phyloP scores from a whole-genome alignment of 2,113 vertebrate species.

The Acrocephalus kingi region DNA sequence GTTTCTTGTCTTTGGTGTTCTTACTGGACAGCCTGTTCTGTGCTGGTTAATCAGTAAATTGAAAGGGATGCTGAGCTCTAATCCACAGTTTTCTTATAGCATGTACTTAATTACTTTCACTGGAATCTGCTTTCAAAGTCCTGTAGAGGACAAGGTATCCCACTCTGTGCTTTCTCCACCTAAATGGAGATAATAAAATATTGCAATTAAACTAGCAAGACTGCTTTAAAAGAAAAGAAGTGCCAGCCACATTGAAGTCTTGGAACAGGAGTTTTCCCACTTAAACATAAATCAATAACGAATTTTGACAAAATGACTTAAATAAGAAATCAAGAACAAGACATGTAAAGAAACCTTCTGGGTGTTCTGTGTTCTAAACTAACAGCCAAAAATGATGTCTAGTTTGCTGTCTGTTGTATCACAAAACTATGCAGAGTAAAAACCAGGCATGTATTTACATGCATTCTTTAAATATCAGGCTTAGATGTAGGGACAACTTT shows the following conservation, averaged over 20 bases:
- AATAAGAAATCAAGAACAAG: background rate
- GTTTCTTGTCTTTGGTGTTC: background rate
- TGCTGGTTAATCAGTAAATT: background rate
- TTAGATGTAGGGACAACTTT: slow-evolving; percentile 17
- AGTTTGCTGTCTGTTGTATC: slow-evolving; percentile 10
- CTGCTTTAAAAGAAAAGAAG: background rate
- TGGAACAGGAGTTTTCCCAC: background rate
- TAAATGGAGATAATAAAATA: background rate
- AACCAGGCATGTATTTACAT: slow-evolving; percentile 18
- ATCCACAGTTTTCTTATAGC: background rate
- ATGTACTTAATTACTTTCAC: background rate
- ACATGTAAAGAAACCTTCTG: background rate
- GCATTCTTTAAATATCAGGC: slow-evolving; percentile 35
- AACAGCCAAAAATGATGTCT: background rate
- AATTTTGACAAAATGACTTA: background rate
- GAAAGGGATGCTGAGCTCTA: background rate
- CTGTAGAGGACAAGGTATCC: background rate
- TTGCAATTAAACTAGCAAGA: background rate
- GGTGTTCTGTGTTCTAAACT: background rate
- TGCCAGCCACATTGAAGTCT: background rate
- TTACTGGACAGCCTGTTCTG: background rate
- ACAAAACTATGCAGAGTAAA: slow-evolving; percentile 27
- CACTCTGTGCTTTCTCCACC: background rate
- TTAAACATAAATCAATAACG: background rate
- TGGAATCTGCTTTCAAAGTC: slow-evolving; percentile 44